Conservation (phyloP, 2,888 invertebrate species). For the Drosophila pseudotakahashii region DNA sequence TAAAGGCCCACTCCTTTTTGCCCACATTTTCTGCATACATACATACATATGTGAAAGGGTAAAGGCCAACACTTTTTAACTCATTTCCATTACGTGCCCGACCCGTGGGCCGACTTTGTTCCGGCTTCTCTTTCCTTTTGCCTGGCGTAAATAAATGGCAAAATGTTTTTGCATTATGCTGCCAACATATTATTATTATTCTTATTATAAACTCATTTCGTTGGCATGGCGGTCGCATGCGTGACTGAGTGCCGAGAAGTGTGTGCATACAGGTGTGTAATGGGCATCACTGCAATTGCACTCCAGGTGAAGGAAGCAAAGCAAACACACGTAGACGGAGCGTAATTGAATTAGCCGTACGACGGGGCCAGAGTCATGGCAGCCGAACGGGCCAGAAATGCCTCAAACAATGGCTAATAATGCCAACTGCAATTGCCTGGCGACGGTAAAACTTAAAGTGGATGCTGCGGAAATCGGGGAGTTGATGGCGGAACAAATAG, state of each 20-base stretch:
- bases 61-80: slow-evolving; percentile 58
- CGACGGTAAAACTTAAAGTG: slow-evolving; percentile 2
- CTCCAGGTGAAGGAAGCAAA: slow-evolving; percentile 10
- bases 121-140: not conserved
- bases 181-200: slow-evolving; percentile 46
- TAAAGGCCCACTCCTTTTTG: slow-evolving; percentile 11
- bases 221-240: slow-evolving; percentile 33
- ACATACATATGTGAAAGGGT: slow-evolving; percentile 17
- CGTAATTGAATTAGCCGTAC: slow-evolving; percentile 75
- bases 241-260: slow-evolving; percentile 54
- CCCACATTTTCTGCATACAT: not conserved
- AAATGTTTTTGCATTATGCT: slow-evolving; percentile 52
- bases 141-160: slow-evolving; percentile 50
- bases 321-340: slow-evolving; percentile 32
- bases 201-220: slow-evolving; percentile 42
- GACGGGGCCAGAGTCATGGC: slow-evolving; percentile 41
- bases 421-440: slow-evolving; percentile 24
- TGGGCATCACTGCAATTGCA: slow-evolving; percentile 55
- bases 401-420: slow-evolving; percentile 40
- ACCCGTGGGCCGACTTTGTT: slow-evolving; percentile 28
- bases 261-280: slow-evolving; percentile 63
- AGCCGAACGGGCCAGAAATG: slow-evolving; percentile 35
- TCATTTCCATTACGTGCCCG: slow-evolving; percentile 54
- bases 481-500: not conserved
- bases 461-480: slow-evolving; percentile 14